phyloP scores from a whole-genome alignment of 2,113 vertebrate species.

The Vulpes lagopus region DNA sequence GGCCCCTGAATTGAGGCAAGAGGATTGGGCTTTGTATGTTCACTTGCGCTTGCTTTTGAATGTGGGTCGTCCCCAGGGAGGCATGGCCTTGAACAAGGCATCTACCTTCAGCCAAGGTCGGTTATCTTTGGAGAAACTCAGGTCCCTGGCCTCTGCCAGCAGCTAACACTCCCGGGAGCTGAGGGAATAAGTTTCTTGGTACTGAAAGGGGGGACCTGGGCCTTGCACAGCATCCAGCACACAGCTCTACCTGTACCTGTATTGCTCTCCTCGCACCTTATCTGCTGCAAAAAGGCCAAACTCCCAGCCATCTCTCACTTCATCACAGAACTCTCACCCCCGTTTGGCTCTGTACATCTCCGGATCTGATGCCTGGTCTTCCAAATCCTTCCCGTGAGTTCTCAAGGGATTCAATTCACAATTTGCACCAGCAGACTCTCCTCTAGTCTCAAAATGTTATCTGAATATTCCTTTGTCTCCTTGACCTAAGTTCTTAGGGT shows the following conservation, averaged over 20 bases:
- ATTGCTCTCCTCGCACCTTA: not conserved
- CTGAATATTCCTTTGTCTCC: not conserved
- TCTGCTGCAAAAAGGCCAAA: not conserved
- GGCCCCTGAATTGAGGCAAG: not conserved
- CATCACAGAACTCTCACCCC: not conserved
- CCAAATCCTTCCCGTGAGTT: not conserved
- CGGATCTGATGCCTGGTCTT: not conserved
- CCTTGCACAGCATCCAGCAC: accelerated
- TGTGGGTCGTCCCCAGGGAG: not conserved
- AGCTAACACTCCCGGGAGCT: not conserved
- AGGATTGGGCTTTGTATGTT: not conserved
- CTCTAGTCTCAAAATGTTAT: constrained; percentile 8
- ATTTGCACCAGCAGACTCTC: not conserved
- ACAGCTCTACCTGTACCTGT: not conserved
- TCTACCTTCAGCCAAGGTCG: not conserved
- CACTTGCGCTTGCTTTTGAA: not conserved
- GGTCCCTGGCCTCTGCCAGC: not conserved
- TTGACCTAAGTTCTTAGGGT: constrained; percentile 27
- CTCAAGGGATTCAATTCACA: not conserved
- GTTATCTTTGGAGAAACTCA: not conserved
- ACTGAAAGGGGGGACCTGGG: not conserved
- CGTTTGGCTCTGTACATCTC: not conserved
- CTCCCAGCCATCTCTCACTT: not conserved
- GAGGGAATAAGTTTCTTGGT: not conserved
- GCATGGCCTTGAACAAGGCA: not conserved